Evolutionary conservation across 1,140 invertebrate genomes (phyloP), one percentile per base, ranked within the genome.

Genomic region (Calosoma granatense): DNA sequence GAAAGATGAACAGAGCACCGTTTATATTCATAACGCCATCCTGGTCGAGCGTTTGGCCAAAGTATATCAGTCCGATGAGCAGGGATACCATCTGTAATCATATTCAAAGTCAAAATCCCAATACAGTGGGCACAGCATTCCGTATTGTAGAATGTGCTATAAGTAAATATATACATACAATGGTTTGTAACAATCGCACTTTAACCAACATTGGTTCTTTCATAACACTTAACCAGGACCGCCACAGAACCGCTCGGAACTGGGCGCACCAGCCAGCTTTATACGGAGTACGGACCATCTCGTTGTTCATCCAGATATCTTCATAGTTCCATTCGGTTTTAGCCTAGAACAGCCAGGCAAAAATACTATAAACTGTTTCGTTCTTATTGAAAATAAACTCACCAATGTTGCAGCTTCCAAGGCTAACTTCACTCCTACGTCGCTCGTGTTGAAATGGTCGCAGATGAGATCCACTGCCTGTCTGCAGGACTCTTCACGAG

Each of bases 1-100:
- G 76, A 67, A 94, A 87, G 55, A 97, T 82, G 68, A 96, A 97
- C 19, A 97, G 78, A n/a, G 88, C 90, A 51, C 95, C 95, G 69
- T 96, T 97, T 57, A 97, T 93, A 70, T 97, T 97, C 83, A 91
- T 90, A 0, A 96, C 87, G 2, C 92, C 92, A 63, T 92, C 86
- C 71, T 95, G 52, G 64, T 90, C 83, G 23, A 91, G 66, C 63
- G 81, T 74, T 69, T 97, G 94, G 0, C 87, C 83, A 66, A 88
- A 90, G 73, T 94, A 98, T 56, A 98, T 86, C 2, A 94, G 69
- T 3, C 93, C 93, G 59, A 98, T 83, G 1, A 97, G 70, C 4
- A 92, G 66, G 2, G 90, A 84, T 3, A 95, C 85, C 76, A 94
- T 83, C 91, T 94, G 64, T 23, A 78, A 75, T 60, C 60, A 59